Conservation (phyloP, 2,888 invertebrate species). For the Steinernema hermaphroditum region DNA sequence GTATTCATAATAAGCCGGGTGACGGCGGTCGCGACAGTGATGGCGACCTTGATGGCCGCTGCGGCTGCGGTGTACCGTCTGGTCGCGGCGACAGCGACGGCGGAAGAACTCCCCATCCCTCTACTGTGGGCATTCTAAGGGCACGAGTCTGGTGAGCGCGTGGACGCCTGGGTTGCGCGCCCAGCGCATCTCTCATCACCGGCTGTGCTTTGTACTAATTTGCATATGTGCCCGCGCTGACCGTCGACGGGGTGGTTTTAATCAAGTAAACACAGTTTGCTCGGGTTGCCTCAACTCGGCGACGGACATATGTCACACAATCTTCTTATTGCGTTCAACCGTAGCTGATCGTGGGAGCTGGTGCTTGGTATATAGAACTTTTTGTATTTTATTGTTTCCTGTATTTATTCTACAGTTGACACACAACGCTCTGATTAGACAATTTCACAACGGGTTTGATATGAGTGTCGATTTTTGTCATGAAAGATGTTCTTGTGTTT, state of each 20-base stretch:
- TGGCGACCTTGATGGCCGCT: conserved; percentile 16
- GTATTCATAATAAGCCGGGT: conserved; percentile 30
- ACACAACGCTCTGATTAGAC: too few species aligned
- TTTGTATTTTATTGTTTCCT: too few species aligned
- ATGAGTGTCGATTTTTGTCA: too few species aligned
- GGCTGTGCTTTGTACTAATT: conserved; percentile 16
- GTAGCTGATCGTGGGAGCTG: conserved; percentile 9
- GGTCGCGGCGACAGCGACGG: conserved; percentile 9
- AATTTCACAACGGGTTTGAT: too few species aligned
- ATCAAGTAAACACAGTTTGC: conserved; percentile 27
- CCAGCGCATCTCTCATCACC: not conserved
- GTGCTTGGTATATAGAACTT: not conserved
- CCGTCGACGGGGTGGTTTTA: conserved; percentile 16
- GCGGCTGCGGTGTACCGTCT: conserved; percentile 14
- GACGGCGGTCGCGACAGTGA: conserved; percentile 16
- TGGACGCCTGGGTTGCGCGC: not conserved
- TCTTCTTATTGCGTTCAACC: conserved; percentile 25
- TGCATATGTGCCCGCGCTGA: conserved; percentile 20
- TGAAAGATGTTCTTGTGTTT: too few species aligned
- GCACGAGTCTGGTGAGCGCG: not conserved
- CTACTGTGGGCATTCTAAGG: conserved; percentile 20
- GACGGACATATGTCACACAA: conserved; percentile 10
- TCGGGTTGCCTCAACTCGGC: not conserved
- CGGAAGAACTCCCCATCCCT: not conserved
- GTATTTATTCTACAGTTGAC: too few species aligned